Base-by-base conservation (phyloP, 2,113 vertebrate species). In the Stigmatopora nigra region DNA sequence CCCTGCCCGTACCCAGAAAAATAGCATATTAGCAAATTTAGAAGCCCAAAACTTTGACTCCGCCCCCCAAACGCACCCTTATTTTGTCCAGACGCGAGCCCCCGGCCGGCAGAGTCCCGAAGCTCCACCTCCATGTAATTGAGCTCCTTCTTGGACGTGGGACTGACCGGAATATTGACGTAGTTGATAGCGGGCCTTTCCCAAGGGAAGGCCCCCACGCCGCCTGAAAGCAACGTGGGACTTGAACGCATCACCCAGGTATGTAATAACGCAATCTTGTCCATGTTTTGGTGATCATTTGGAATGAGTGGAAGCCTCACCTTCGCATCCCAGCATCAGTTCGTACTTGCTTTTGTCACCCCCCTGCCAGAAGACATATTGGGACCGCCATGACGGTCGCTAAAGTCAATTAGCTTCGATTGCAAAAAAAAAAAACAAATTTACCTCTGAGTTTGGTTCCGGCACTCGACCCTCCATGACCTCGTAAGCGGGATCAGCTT, bases 71-170 rank as follows among this genome's bases (percentile, higher is more conserved):
- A 56, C 22, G 13, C 22, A 16, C 64, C 12, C 84, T 86, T 82
- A 89, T 86, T 85, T 15, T 81, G 86, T 69, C 67, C 35, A 0
- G 74, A 70, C 51, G 73, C 70, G 16, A 76, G 80, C 88, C 92
- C 94, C 88, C 91, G 89, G 79, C 91, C 46, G 10, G 89, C 70
- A 0, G 87, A 75, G 44, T 92, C 93, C 67, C 91, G 93, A 65
- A 93, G 91, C 77, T 94, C 93, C 82, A 97, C 79, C 77, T 95
- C 95, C 92, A 93, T 89, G 84, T 95, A 97, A 84, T 95, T 92
- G 67, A 94, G 91, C 77, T 93, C 92, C 80, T 91, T 92, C 78
- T 91, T 91, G 63, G 92, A 90, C 0, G 89, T 83, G 14, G 94
- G 93, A 72, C 94, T 95, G 68, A 92, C 76, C 4, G 95, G 96